A percentile compares a stretch with the other conserved stretches of the same genome.
phyloP scores from a whole-genome alignment of 1,140 invertebrate genomes.

The Plectrocnemia conspersa region DNA sequence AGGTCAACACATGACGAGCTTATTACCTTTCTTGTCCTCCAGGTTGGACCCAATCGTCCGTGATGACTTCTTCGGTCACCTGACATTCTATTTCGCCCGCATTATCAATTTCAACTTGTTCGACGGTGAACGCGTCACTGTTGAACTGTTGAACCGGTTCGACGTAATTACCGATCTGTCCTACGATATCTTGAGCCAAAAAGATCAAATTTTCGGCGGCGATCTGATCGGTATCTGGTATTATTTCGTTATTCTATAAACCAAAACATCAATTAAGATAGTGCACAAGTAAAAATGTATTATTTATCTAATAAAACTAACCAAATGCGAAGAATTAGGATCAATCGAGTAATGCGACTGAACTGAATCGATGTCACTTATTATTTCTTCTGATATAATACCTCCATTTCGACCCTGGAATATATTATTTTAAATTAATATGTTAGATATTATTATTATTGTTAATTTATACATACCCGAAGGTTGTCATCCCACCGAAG shows the following conservation, averaged over 20 bases:
- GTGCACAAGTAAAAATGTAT: conserved; percentile 1
- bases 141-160: conserved; percentile 41
- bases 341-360: conserved; percentile 42
- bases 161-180: conserved; percentile 37
- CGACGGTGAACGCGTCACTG: conserved; percentile 35
- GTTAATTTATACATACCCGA: conserved; percentile 41
- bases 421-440: not conserved
- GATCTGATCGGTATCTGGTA: conserved; percentile 54
- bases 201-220: conserved; percentile 59
- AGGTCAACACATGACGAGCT: no score
- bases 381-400: conserved; percentile 59
- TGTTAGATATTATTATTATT: conserved; percentile 25
- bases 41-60: conserved; percentile 69
- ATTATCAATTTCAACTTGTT: conserved; percentile 47
- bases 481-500: conserved; percentile 48
- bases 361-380: conserved; percentile 56
- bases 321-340: conserved; percentile 35
- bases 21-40: conserved; percentile 64
- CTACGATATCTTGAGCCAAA: conserved; percentile 54
- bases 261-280: not conserved
- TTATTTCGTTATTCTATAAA: conserved; percentile 44
- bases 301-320: conserved; percentile 32
- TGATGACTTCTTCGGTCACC: conserved; percentile 72
- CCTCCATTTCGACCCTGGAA: conserved; percentile 52
- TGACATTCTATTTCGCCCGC: conserved; percentile 59